phyloP scores from a whole-genome alignment of 2,888 invertebrate species.

The Abrostola triplasia region DNA sequence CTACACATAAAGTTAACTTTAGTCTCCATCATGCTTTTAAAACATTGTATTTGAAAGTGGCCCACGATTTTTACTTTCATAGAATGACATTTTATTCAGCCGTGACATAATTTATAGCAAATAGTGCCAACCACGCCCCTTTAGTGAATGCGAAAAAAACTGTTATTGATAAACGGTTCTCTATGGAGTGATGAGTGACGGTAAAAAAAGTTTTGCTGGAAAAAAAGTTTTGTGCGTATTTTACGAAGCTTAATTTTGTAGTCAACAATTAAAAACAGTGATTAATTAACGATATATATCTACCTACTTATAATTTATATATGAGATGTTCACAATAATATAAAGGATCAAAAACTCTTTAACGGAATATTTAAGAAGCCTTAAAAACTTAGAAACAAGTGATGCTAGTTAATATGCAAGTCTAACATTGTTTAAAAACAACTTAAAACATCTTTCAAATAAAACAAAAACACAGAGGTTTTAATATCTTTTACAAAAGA shows the following conservation, averaged over 20 bases:
- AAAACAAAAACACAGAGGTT: conserved; percentile 16
- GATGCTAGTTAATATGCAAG: conserved; percentile 3
- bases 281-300: background rate
- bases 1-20: background rate
- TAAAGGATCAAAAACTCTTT: background rate
- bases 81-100: conserved; percentile 64
- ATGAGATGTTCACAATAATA: no score
- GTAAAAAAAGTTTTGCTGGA: background rate
- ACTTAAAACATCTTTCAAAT: background rate
- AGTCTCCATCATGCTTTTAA: background rate
- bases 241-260: background rate
- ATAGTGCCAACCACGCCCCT: conserved; percentile 73
- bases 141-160: conserved; percentile 59
- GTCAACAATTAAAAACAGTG: background rate
- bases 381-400: background rate
- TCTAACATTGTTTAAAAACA: background rate
- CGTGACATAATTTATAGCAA: conserved; percentile 77
- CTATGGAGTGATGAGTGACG: conserved; percentile 14
- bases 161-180: conserved; percentile 32
- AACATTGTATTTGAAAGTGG: background rate
- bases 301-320: no score
- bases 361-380: background rate
- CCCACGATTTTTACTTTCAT: conserved; percentile 16
- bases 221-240: background rate
- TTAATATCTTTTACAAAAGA: conserved; percentile 38